Base-by-base conservation (phyloP, 2,888 invertebrate genomes). In the Dioctria rufipes region DNA sequence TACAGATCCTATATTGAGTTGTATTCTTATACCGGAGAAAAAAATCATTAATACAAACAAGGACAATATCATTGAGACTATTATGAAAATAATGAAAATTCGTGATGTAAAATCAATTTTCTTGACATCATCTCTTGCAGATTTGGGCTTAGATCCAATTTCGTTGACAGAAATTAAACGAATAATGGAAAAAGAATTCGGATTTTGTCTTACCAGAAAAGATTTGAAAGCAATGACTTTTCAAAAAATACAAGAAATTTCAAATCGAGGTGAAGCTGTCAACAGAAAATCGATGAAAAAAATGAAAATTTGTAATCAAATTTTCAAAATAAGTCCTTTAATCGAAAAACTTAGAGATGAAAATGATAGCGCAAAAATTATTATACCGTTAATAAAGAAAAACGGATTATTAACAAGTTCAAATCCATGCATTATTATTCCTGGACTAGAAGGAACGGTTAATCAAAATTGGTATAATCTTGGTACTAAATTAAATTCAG, bases 81-180 rank as follows among this genome's bases (percentile, higher is more conserved):
- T 95, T 2, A 91, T 93, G 80, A 92, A 92, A 85, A 92, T 93
- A 67, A 91, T 93, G 91, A 92, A 92, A 83, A 91, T 94, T 83
- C 91, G 92, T 84, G 94, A 94, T 85, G 87, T 92, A 86, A 95
- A 93, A 88, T 92, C 92, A 0, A 92, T 93, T 1, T 94, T 94
- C 65, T 91, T 92, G 82, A 93, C 93, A 85, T 92, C 93, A 0
- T 93, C 94, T 0, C 90, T 99, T 3, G 95, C 96, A 2, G 98
- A 98, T 87, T 90, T 99, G 83, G 98, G 98, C 51, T 95, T 99
- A 93, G 98, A 99, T 90, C 98, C 98, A 2, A 93, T 98, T 91
- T 98, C 97, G 96, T 96, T 96, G 0, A 96, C 98, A 0, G 98
- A 99, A 89, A 96, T 99, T 84, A 98, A 98, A 85, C 97, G 98